phyloP scores from a whole-genome alignment of 1,140 invertebrate genomes.

The Trichomalopsis sarcophagae region DNA sequence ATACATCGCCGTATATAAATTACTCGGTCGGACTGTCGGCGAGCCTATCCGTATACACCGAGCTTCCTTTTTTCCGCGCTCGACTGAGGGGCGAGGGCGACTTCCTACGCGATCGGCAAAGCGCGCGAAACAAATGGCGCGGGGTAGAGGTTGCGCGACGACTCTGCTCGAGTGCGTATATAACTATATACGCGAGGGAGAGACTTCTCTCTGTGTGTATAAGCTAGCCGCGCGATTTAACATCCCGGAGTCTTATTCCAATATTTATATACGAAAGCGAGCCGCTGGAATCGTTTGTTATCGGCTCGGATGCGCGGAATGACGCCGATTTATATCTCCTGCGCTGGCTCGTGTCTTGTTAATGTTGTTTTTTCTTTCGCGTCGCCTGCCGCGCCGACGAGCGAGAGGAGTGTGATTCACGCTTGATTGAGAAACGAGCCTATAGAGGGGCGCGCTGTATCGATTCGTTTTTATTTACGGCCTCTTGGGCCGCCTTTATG shows the following conservation, averaged over 20 bases:
- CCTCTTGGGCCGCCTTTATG: not conserved
- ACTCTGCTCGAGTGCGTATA: not conserved
- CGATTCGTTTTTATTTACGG: not conserved
- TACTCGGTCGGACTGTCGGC: not conserved
- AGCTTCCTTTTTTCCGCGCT: not conserved
- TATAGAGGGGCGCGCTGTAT: not conserved
- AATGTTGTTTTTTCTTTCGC: conserved; percentile 28
- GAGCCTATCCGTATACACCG: not conserved
- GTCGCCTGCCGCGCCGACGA: too few relatives aligned
- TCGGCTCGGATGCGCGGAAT: not conserved
- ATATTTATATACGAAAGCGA: conserved; percentile 40
- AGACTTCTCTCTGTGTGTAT: not conserved
- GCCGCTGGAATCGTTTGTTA: conserved; percentile 40
- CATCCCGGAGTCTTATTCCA: conserved; percentile 45
- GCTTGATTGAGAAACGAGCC: conserved; percentile 26
- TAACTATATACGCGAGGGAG: not conserved
- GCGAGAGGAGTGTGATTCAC: conserved; percentile 27
- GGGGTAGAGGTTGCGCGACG: conserved; percentile 19
- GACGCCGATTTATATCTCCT: conserved; percentile 24
- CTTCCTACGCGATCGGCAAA: conserved; percentile 42
- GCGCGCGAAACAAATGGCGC: conserved; percentile 52
- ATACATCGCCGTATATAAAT: not conserved
- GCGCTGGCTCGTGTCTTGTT: not conserved
- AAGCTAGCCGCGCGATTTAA: conserved; percentile 30
- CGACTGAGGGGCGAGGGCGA: not conserved